Base-by-base conservation (phyloP, 2,888 invertebrate genomes). In the Eupithecia vulgata region DNA sequence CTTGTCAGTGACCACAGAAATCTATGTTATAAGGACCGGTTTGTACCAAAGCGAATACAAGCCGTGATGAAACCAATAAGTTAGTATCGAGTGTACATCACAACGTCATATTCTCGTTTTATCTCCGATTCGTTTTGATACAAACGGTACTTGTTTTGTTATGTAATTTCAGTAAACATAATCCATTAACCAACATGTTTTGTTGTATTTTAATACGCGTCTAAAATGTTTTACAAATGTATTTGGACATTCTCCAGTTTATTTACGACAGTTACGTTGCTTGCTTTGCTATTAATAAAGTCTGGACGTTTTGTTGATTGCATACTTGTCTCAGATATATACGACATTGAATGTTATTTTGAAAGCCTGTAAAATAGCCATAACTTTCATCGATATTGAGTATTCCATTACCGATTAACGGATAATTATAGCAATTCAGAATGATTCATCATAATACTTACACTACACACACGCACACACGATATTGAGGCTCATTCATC, bases 171-270 rank as follows among this genome's bases (percentile, higher is more conserved):
- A 13, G 13, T 64, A n/a, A 64, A 64, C 37, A 10, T 61, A 30
- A 10, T 61, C 61, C 17, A 59, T 59, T 30, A 15, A 30, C 17
- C 34, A 34, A 61, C 34, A 61, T 17, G 34, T 34, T 34, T 17
- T 17, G 61, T 17, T 17, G 0, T 17, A 34, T 15, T 61, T 59
- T 34, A 34, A 34, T 17, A 34, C 13, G 34, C 17, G 17, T 40
- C 73, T 57, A 30, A 42, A 73, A 71, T 68, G 75, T 69, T 67
- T 65, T 83, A 83, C 76, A 72, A 73, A 78, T 80, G 72, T 77
- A 73, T 79, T 91, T 92, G 92, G 91, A 90, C 78, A 80, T 65
- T 71, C 81, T 90, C 91, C 92, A 93, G 76, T 85, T 87, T 88
- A 88, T 90, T 90, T 91, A 90, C 84, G 85, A 79, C 71, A 77